phyloP scores from a whole-genome alignment of 2,797 vertebrate genomes.

The Rhincodon typus region DNA sequence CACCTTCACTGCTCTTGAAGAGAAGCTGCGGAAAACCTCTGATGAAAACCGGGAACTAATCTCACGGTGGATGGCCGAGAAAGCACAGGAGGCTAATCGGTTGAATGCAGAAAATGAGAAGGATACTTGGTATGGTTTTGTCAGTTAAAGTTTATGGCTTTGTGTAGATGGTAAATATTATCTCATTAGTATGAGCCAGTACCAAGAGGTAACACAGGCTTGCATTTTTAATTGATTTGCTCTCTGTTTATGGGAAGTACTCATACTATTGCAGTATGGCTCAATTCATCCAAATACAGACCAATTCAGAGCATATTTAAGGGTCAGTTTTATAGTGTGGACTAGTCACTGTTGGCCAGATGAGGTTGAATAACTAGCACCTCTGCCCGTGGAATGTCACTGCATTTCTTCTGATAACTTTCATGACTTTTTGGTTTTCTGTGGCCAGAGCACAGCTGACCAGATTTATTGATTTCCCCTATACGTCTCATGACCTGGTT shows the following conservation, averaged over 20 bases:
- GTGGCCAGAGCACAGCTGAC: not conserved
- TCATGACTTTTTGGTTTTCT: not conserved
- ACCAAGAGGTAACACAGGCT: not conserved
- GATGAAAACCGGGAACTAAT: constrained; percentile 97
- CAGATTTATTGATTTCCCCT: not conserved
- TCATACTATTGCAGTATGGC: not conserved
- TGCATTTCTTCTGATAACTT: not conserved
- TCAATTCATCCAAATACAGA: not conserved
- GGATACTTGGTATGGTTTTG: constrained; percentile 52
- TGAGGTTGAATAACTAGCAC: not conserved
- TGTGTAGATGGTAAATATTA: not conserved
- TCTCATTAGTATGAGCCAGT: not conserved
- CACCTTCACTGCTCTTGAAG: constrained; percentile 89
- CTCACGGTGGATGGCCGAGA: constrained; percentile 96
- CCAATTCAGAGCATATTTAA: not conserved
- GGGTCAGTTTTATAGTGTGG: not conserved
- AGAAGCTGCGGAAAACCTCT: constrained; percentile 82
- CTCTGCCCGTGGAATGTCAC: not conserved
- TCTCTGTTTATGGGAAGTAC: not conserved
- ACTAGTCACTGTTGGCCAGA: not conserved
- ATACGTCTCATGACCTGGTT: not conserved
- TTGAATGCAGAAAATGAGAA: constrained; percentile 95
- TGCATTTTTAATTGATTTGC: not conserved
- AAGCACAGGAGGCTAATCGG: constrained; percentile 88
- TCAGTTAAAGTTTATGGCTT: not conserved